A percentile compares a stretch with the other conserved stretches of the same genome.
These are phyloP conservation scores for Hypolimnas misippus DNA, from an alignment of 2,888 invertebrate species.

Conservation along the genomic window DNA sequence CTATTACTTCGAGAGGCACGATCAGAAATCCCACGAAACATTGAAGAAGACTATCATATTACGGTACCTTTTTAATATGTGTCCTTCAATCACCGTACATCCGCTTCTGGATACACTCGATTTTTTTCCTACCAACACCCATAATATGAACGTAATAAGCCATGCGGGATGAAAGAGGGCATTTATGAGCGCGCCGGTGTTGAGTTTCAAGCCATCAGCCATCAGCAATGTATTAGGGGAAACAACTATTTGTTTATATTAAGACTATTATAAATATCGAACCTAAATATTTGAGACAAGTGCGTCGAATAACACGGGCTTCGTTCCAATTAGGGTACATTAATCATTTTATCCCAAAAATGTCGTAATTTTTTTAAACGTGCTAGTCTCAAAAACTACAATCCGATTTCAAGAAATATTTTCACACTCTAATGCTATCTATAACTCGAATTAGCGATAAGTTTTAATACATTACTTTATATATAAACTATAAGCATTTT, in stretches of 20 bases:
- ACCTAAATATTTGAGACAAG: slow-evolving; percentile 31
- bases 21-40: slow-evolving; percentile 45
- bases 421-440: too few species aligned
- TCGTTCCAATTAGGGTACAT: background rate
- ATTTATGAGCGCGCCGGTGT: slow-evolving; percentile 69
- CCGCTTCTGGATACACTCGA: slow-evolving; percentile 55
- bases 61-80: slow-evolving; percentile 66
- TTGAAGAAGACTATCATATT: slow-evolving; percentile 61
- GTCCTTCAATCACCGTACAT: slow-evolving; percentile 61
- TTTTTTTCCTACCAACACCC: slow-evolving; percentile 55
- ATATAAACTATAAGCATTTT: too few species aligned
- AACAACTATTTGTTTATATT: slow-evolving; percentile 67
- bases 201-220: slow-evolving; percentile 63
- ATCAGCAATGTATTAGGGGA: slow-evolving; percentile 44
- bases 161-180: slow-evolving; percentile 74
- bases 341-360: too few species aligned
- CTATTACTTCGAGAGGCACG: slow-evolving; percentile 9
- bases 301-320: slow-evolving; percentile 35
- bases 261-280: slow-evolving; percentile 63
- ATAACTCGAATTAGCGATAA: too few species aligned
- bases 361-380: too few species aligned
- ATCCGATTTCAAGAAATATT: too few species aligned
- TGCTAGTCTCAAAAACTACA: too few species aligned
- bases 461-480: too few species aligned
- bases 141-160: slow-evolving; percentile 63